Conservation (phyloP, 1,140 invertebrate species). For the Odontomachus brunneus region DNA sequence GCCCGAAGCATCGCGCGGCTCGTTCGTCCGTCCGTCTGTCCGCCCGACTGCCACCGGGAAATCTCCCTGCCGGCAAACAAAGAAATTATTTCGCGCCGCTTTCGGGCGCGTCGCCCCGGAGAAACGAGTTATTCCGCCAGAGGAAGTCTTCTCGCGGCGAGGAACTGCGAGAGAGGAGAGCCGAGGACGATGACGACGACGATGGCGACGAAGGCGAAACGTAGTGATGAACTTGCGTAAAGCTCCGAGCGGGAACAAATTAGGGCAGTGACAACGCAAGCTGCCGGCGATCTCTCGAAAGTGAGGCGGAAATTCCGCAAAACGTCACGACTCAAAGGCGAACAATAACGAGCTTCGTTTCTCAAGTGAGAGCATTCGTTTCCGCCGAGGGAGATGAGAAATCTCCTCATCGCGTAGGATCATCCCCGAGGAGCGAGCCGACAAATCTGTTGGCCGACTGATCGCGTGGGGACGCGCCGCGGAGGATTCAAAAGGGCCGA, state of each 20-base stretch:
- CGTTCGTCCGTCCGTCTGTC: background rate
- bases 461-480: background rate
- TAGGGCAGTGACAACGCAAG: constrained; percentile 38
- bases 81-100: constrained; percentile 51
- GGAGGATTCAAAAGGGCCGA: background rate
- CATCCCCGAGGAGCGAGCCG: constrained; percentile 1
- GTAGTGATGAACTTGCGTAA: constrained; percentile 9
- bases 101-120: constrained; percentile 9
- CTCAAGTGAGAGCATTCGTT: constrained; percentile 21
- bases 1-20: constrained; percentile 4
- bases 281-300: constrained; percentile 34
- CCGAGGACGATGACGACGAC: background rate
- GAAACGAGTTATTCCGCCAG: constrained; percentile 50
- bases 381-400: background rate
- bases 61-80: constrained; percentile 23
- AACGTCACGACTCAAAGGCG: constrained; percentile 32
- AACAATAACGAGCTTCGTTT: constrained; percentile 49
- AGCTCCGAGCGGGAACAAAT: constrained; percentile 44
- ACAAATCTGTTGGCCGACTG: constrained; percentile 20
- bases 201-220: too few relatives aligned
- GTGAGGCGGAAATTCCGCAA: constrained; percentile 39
- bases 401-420: constrained; percentile 32
- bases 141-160: constrained; percentile 33
- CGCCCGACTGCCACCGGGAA: background rate
- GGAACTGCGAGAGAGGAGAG: background rate